Base-by-base conservation (phyloP, 2,888 invertebrate species). In the Thymelicus sylvestris region DNA sequence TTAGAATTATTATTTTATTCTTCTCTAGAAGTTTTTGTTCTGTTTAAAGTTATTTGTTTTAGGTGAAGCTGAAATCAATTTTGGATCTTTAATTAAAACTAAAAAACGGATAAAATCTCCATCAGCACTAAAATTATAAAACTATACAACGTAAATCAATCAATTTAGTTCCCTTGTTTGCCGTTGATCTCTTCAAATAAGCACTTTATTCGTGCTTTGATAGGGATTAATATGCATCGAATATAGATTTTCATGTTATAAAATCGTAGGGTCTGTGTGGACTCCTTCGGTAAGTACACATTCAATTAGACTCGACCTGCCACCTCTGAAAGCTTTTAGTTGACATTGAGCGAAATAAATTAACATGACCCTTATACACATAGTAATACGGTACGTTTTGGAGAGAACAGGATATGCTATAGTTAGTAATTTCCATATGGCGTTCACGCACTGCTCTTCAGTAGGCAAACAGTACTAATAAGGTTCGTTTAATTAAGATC, bases 251-350 rank as follows among this genome's bases (percentile, higher is more conserved):
- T 75, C 76, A 78, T 78, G 72, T 72, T 71, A 59, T 69, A 50
- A 77, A 74, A 79, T 76, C 73, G 72, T 65, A 73, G 73, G 72
- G 72, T 70, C 73, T 71, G 75, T 72, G 75, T 74, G 73, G 76
- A 72, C 76, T 79, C 77, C 77, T 74, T 73, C 75, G 31, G 50
- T 60, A 50, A 77, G 78, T 79, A 82, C 81, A 82, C 81, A 83
- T 81, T 82, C 83, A 83, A 84, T 83, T 83, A 83, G 79, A 75
- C 75, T 66, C 77, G 76, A 76, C 77, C 77, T 76, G 74, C 74
- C 77, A 76, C 78, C 75, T 78, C 74, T 73, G 75, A 76, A 75
- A 75, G 76, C 79, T 78, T 76, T 78, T 74, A 76, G 74, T 72
- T 69, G 71, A 66, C 70, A 64, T 60, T 50, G 64, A 59, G 50